Evolutionary conservation across 1,140 invertebrate species (phyloP), one percentile per base, ranked within the genome.

Genomic region (Gonatopus flavifemur): DNA sequence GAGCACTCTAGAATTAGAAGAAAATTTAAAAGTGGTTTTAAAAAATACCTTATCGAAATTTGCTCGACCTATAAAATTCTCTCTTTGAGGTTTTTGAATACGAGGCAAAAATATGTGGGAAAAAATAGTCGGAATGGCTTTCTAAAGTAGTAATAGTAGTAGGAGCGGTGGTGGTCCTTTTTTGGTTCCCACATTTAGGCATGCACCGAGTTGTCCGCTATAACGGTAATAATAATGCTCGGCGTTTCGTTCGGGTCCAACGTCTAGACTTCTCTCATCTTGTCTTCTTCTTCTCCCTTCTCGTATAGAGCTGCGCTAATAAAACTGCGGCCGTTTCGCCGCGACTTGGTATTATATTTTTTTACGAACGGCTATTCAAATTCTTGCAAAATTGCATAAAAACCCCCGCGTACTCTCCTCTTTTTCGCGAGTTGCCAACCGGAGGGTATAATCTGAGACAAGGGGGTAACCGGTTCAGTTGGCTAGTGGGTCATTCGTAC

Each of bases 341-440:
- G 52, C 48, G 57, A 55, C 62, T n/a, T n/a, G n/a, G 59, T 58
- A 69, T 69, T 69, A 69, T 72, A 70, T 69, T 69, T 37, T 19
- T 71, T 70, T 70, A 70, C 65, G 63, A 55, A 60, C 52, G 56
- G 56, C 72, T 75, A 77, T 78, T 77, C 74, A 76, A 72, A 76
- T 78, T 78, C 74, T 74, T 74, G 59, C 51, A 66, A 76, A 75
- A 77, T 76, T 77, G 67, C 66, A 69, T 69, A 67, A 71, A 72
- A 77, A 69, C 62, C 41, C 60, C n/a, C 57, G 43, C 55, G n/a
- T n/a, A n/a, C n/a, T n/a, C n/a, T n/a, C n/a, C n/a, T n/a, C n/a
- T n/a, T n/a, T n/a, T n/a, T 66, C 55, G 49, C 61, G 56, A 50
- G 57, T 54, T 16, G 59, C 30, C 13, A 50, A 39, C n/a, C n/a